Evolutionary conservation across 2,113 vertebrate genomes (phyloP).

Genomic region (Tachysurus vachellii): DNA sequence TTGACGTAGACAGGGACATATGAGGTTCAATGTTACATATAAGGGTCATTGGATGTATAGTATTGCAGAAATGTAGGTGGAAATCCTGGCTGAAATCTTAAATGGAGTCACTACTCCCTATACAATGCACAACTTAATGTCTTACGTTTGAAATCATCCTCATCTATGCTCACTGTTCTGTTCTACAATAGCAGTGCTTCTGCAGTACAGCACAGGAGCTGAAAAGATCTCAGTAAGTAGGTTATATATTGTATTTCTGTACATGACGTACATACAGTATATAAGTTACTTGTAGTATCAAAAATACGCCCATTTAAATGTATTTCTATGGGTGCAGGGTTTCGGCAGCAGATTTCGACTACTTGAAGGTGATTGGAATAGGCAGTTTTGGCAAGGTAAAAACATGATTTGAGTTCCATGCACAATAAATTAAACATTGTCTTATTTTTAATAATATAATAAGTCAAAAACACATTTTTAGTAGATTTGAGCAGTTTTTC

Average conservation of each 20-base stretch:
- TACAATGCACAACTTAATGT: background rate
- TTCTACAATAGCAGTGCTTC: constrained; percentile 44
- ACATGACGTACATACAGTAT: background rate
- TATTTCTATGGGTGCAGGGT: constrained; percentile 59
- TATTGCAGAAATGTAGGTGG: background rate
- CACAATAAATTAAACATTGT: background rate
- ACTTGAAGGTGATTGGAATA: constrained; percentile 76
- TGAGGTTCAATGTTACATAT: background rate
- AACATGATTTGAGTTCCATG: background rate
- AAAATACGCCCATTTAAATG: background rate
- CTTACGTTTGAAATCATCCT: background rate
- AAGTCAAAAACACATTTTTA: background rate
- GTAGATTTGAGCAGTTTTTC: background rate
- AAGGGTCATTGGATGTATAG: background rate
- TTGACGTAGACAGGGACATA: background rate
- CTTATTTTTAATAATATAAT: background rate
- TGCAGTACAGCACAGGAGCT: constrained; percentile 15
- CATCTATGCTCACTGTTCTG: background rate
- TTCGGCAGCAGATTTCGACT: constrained; percentile 76
- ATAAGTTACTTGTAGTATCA: background rate
- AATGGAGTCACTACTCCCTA: background rate
- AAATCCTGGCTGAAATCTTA: background rate
- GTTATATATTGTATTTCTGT: background rate
- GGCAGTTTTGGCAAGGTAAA: constrained; percentile 80
- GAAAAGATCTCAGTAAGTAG: constrained; percentile 19